Base-by-base conservation (phyloP, 2,113 vertebrate species). In the Peromyscus leucopus region DNA sequence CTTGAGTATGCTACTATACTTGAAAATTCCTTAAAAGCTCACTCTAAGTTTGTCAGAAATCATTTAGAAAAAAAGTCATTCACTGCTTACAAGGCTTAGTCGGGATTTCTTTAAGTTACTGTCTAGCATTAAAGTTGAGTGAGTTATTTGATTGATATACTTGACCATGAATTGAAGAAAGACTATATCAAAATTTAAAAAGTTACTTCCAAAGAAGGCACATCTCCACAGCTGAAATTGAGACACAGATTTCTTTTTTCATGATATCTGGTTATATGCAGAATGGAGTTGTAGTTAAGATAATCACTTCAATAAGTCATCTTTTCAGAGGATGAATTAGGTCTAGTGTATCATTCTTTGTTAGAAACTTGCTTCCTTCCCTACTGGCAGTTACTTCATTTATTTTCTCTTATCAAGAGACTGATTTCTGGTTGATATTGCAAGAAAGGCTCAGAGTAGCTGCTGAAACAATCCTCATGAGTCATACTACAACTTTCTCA, bases 81-180 rank as follows among this genome's bases (percentile, higher is more conserved):
- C 22, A 85, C 46, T 92, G 39, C 17, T 90, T 80, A 76, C 36
- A 90, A 95, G 28, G 33, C 63, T 96, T 65, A 26, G 74, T 90
- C 90, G 83, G 24, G n/a, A 89, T 69, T 39, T 89, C 51, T 89
- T 83, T 78, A 89, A 78, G 3, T 57, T n/a, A 76, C 24, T 42
- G 78, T 95, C 19, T 67, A 97, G 51, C n/a, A 93, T 59, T n/a
- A 90, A 85, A 42, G 93, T 85, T 46, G n/a, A 92, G 59, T 88
- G 51, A 96, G 76, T 93, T 90, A 94, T 85, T 92, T 94, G 33
- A 82, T 94, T 33, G 83, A 86, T 96, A 89, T 17, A 48, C 84
- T 90, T 90, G 65, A 4, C 31, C 33, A 93, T 95, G 22, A 80
- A 59, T 82, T 83, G 12, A 59, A 85, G 80, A 61, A 39, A 67